phyloP scores from a whole-genome alignment of 2,113 vertebrate species.

The Ramphastos sulfuratus region DNA sequence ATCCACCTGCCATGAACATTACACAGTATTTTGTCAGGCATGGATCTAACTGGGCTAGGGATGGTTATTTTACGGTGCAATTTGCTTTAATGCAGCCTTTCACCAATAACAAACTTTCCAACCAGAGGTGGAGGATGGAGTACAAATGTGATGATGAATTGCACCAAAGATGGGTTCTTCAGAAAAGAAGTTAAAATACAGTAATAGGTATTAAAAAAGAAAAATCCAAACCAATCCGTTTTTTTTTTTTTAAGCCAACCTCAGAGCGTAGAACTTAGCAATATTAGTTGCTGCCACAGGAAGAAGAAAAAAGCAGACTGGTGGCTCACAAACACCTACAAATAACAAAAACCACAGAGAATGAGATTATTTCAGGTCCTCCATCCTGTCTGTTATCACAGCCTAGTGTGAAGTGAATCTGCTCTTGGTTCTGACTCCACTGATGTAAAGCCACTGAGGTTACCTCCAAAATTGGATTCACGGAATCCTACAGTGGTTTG shows the following conservation, averaged over 20 bases:
- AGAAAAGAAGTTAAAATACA: neutral
- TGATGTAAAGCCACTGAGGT: neutral
- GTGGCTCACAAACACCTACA: neutral
- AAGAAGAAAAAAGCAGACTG: neutral
- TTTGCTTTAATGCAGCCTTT: conserved; percentile 50
- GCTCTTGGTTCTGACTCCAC: neutral
- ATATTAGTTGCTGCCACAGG: neutral
- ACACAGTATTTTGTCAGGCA: conserved; percentile 57
- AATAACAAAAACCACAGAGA: neutral
- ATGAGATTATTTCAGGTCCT: neutral
- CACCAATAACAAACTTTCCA: neutral
- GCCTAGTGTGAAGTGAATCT: neutral
- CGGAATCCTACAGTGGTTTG: too few relatives aligned
- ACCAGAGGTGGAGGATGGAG: neutral
- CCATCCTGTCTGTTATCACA: neutral
- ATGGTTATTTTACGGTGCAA: conserved; percentile 54
- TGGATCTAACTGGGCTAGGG: conserved; percentile 42
- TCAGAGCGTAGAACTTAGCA: neutral
- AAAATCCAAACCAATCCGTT: too few relatives aligned
- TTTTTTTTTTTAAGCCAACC: neutral
- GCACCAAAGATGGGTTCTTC: neutral
- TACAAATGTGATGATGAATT: conserved; percentile 12
- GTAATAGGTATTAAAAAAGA: neutral
- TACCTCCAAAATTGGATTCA: neutral
- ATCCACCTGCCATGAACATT: conserved; percentile 48